Evolutionary conservation across 2,888 invertebrate species (phyloP).

Genomic region (Watsonalla cultraria): DNA sequence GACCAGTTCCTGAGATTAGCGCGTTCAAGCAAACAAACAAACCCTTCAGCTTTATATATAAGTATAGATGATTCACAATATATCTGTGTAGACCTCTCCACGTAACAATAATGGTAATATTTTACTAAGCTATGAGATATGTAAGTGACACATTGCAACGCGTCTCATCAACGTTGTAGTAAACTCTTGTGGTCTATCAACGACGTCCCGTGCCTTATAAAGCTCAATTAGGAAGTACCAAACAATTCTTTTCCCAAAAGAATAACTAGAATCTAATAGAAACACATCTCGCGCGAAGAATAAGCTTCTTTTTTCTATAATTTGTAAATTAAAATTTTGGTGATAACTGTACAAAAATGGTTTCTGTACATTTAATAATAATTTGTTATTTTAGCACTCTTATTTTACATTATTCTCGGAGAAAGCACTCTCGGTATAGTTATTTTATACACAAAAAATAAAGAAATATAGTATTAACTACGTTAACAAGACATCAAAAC

Average conservation of each 20-base stretch:
- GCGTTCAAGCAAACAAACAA: too few species aligned
- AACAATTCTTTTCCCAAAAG: slow-evolving; percentile 76
- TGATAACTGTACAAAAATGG: slow-evolving; percentile 39
- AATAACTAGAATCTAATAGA: slow-evolving; percentile 59
- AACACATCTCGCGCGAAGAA: slow-evolving; percentile 39
- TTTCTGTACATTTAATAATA: slow-evolving; percentile 38
- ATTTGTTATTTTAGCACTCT: slow-evolving; percentile 44
- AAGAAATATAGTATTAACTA: slow-evolving; percentile 15
- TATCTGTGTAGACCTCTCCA: not conserved
- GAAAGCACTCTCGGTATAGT: slow-evolving; percentile 67
- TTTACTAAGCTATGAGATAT: slow-evolving; percentile 24
- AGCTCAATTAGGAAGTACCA: slow-evolving; percentile 54
- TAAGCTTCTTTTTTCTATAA: slow-evolving; percentile 43
- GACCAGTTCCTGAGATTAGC: too few species aligned
- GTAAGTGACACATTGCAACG: slow-evolving; percentile 13
- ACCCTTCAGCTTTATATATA: too few species aligned
- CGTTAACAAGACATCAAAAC: slow-evolving; percentile 34
- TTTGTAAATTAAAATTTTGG: slow-evolving; percentile 47
- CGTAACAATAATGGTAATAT: not conserved
- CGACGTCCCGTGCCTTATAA: slow-evolving; percentile 34
- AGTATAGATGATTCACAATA: not conserved
- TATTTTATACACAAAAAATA: slow-evolving; percentile 12
- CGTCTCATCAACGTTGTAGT: not conserved
- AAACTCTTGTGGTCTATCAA: slow-evolving; percentile 1
- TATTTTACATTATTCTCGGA: slow-evolving; percentile 50